Evolutionary conservation across 2,113 vertebrate species (phyloP), one percentile per base, ranked within the genome.

Genomic region (Picathartes gymnocephalus): DNA sequence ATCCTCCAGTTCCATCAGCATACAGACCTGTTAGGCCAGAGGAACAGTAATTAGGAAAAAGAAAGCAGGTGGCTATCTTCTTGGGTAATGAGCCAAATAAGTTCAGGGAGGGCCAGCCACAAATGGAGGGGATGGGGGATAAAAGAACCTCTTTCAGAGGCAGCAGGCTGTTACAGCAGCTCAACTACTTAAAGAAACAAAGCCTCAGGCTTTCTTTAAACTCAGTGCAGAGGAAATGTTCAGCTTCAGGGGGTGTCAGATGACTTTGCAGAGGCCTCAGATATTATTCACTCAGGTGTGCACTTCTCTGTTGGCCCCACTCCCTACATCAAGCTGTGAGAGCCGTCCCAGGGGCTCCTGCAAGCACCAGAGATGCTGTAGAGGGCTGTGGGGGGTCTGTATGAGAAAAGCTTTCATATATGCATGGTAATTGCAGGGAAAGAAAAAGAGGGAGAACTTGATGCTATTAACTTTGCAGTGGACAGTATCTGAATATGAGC

Each of bases 171-270:
- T 88, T 86, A 84, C 24, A 82, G 64, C 50, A 81, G 71, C 27
- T 91, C 80, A 88, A 39, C 80, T 81, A 50, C 80, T 91, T 85
- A 50, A 44, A 85, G 44, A 94, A 88, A 88, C 61, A 68, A 71
- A 90, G 39, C 51, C 80, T 80, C 45, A 11, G 42, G 74, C 50
- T 79, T 95, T 93, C 62, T 92, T 94, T 92, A 88, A 90, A 92
- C 42, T 23, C 71, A 44, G 30, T 56, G 73, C 58, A 85, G 35
- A 91, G 71, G 64, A 94, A 96, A 90, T 28, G 30, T 69, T 92
- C 68, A 66, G 33, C 79, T 86, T 86, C 74, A 81, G 85, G 68
- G 73, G 56, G 50, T 80, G 68, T 83, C 83, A 88, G 76, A 83
- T 92, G 64, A 94, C 66, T 92, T 86, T 54, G 60, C 42, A 81